A percentile compares a stretch with the other conserved stretches of the same genome.
Evolutionary conservation across 1,140 invertebrate species (phyloP).

Genomic region (Hirudo medicinalis): DNA sequence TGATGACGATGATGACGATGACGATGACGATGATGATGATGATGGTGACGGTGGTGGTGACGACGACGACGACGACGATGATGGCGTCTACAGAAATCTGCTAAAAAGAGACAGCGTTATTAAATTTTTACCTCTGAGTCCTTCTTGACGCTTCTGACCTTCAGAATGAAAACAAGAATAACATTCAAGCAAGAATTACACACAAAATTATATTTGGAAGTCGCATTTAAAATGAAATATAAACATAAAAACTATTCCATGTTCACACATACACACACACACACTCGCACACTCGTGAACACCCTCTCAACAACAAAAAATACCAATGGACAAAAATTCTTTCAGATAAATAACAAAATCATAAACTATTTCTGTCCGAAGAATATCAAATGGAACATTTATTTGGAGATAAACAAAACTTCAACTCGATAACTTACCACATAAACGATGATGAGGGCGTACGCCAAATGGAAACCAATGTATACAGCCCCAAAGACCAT

Average conservation of each 20-base stretch:
- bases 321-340: neutral
- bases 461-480: conserved; percentile 19
- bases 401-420: too few relatives aligned
- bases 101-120: conserved; percentile 18
- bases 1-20: conserved; percentile 29
- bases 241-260: too few relatives aligned
- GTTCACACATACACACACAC: too few relatives aligned
- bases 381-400: too few relatives aligned
- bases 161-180: too few relatives aligned
- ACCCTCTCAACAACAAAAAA: neutral
- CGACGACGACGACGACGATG: too few relatives aligned
- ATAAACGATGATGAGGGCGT: conserved; percentile 15
- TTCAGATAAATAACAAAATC: neutral
- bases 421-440: conserved; percentile 15
- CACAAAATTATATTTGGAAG: neutral
- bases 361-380: neutral
- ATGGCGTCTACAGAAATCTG: too few relatives aligned
- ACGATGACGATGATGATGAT: conserved; percentile 30
- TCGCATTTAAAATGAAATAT: too few relatives aligned
- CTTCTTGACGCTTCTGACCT: too few relatives aligned
- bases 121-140: too few relatives aligned
- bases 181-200: too few relatives aligned
- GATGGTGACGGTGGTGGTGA: too few relatives aligned
- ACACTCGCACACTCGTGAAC: neutral
- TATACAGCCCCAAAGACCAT: conserved; percentile 16